Evolutionary conservation across 2,888 invertebrate species (phyloP).

Genomic region (Pecten maximus): DNA sequence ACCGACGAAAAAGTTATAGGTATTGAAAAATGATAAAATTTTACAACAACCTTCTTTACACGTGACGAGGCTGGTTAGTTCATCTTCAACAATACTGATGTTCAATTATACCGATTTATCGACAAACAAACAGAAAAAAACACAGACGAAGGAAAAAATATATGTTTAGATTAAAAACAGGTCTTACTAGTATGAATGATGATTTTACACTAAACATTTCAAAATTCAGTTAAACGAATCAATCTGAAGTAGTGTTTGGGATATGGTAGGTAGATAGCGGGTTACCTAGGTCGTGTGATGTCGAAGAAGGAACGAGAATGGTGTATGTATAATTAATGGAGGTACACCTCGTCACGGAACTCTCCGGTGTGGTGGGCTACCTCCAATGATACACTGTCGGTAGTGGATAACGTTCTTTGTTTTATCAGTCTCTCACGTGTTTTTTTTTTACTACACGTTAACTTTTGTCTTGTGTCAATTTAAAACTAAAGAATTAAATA

Average conservation of each 20-base stretch:
- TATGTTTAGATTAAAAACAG: too few relatives aligned
- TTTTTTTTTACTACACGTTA: background rate
- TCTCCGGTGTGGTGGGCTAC: background rate
- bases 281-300: background rate
- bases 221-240: background rate
- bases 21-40: background rate
- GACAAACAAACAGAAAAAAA: background rate
- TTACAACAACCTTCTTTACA: background rate
- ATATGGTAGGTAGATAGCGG: background rate
- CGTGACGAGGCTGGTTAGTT: background rate
- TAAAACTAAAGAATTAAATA: background rate
- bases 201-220: background rate
- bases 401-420: background rate
- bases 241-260: background rate
- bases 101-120: background rate
- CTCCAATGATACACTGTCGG: background rate
- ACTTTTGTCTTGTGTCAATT: background rate
- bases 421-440: background rate
- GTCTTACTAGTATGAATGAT: too few relatives aligned
- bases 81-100: background rate
- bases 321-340: background rate
- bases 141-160: too few relatives aligned
- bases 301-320: background rate
- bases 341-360: background rate
- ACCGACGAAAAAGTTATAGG: background rate